These are phyloP conservation scores for Aphelinus atriplicis DNA, from an alignment of 1,140 invertebrate genomes.

Conservation along the genomic window DNA sequence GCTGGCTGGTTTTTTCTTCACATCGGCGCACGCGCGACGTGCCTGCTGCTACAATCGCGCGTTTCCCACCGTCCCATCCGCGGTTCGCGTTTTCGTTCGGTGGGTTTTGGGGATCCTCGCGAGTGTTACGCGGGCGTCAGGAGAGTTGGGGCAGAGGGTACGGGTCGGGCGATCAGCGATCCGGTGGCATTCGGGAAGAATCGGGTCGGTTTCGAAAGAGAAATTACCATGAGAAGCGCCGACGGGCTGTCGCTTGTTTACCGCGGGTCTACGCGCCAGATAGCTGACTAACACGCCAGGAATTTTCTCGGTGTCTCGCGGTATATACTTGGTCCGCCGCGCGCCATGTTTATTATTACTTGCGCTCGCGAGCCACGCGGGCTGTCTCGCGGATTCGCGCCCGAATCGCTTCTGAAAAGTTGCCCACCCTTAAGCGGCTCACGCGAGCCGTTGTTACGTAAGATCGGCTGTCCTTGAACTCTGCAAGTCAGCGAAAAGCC, in stretches of 20 bases:
- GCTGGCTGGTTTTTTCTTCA: not conserved
- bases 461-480: conserved; percentile 12
- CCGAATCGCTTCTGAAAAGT: no score
- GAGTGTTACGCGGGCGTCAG: not conserved
- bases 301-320: conserved; percentile 13
- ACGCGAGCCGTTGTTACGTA: not conserved
- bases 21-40: not conserved
- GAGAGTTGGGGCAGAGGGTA: not conserved
- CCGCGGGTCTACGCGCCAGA: not conserved
- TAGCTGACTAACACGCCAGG: conserved; percentile 15
- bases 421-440: no score
- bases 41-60: not conserved
- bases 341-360: conserved; percentile 5
- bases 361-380: not conserved
- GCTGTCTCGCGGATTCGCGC: no score
- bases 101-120: no score
- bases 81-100: no score
- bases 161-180: no score
- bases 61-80: no score
- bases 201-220: not conserved
- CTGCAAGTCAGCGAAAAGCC: not conserved
- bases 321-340: not conserved
- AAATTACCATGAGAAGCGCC: not conserved
- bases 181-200: not conserved
- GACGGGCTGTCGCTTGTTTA: not conserved